These are phyloP conservation scores for Uropetala carovei DNA, from an alignment of 2,888 invertebrate genomes.

Conservation along the genomic window DNA sequence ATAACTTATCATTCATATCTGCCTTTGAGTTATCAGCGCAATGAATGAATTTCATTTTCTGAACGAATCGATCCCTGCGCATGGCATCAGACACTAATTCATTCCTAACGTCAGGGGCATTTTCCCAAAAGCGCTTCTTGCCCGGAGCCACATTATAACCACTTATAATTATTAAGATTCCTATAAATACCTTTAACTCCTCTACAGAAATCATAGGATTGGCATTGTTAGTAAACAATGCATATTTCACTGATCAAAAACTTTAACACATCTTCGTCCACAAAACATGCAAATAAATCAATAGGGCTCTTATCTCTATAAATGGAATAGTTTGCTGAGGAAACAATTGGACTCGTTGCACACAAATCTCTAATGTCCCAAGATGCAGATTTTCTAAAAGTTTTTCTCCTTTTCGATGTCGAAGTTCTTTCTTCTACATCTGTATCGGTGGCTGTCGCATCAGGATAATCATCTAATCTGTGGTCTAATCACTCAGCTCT, in stretches of 20 bases:
- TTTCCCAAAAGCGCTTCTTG: constrained; percentile 68
- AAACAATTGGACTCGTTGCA: not conserved
- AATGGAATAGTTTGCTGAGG: not conserved
- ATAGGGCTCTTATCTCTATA: not conserved
- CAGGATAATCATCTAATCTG: too few relatives aligned
- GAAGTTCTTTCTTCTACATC: too few relatives aligned
- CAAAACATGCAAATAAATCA: not conserved
- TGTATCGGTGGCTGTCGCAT: too few relatives aligned
- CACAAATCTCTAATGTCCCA: not conserved
- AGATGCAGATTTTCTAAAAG: not conserved
- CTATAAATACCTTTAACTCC: not conserved
- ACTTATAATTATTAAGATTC: not conserved
- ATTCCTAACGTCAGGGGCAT: constrained; percentile 68
- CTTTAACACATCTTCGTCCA: not conserved
- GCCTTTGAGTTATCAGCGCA: constrained; percentile 69
- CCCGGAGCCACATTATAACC: not conserved
- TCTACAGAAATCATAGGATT: not conserved
- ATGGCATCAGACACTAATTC: constrained; percentile 68
- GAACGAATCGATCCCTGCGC: constrained; percentile 69
- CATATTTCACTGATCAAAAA: not conserved
- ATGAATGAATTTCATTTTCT: constrained; percentile 70
- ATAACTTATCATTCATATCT: constrained; percentile 69
- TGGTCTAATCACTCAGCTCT: not conserved
- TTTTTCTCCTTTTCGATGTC: too few relatives aligned
- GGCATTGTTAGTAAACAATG: not conserved